Evolutionary conservation across 2,888 invertebrate genomes (phyloP).

Genomic region (Nymphalis urticae): DNA sequence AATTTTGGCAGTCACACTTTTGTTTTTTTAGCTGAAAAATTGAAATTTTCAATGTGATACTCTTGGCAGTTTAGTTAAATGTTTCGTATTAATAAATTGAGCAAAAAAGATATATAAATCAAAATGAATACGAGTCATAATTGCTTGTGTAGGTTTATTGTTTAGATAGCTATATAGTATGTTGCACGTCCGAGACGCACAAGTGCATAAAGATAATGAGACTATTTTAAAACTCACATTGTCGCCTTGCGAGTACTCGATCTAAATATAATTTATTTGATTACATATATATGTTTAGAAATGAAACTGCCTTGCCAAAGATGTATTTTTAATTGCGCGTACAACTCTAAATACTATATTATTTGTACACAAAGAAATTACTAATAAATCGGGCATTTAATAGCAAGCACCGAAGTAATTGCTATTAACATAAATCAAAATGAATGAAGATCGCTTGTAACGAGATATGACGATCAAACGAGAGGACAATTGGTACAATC

Average conservation of each 20-base stretch:
- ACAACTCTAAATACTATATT: background rate
- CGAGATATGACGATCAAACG: background rate
- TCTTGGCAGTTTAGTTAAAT: constrained; percentile 26
- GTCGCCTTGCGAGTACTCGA: constrained; percentile 31
- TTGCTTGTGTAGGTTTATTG: background rate
- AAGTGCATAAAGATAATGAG: constrained; percentile 18
- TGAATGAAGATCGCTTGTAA: background rate
- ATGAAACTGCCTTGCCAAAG: background rate
- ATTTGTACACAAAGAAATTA: background rate
- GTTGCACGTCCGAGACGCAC: background rate
- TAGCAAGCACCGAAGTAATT: background rate
- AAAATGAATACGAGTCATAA: background rate
- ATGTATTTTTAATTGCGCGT: background rate
- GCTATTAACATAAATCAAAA: background rate
- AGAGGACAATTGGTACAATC: constrained; percentile 21
- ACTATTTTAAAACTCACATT: constrained; percentile 28
- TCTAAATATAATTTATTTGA: constrained; percentile 24
- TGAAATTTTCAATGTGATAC: constrained; percentile 22
- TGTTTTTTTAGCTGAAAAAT: constrained; percentile 27
- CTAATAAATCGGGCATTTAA: background rate
- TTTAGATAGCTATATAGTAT: background rate
- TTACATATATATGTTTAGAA: constrained; percentile 7
- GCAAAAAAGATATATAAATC: background rate
- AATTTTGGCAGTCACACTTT: constrained; percentile 23
- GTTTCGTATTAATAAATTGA: background rate